These are phyloP conservation scores for Dromius quadrimaculatus DNA, from an alignment of 2,888 invertebrate species.

Conservation along the genomic window DNA sequence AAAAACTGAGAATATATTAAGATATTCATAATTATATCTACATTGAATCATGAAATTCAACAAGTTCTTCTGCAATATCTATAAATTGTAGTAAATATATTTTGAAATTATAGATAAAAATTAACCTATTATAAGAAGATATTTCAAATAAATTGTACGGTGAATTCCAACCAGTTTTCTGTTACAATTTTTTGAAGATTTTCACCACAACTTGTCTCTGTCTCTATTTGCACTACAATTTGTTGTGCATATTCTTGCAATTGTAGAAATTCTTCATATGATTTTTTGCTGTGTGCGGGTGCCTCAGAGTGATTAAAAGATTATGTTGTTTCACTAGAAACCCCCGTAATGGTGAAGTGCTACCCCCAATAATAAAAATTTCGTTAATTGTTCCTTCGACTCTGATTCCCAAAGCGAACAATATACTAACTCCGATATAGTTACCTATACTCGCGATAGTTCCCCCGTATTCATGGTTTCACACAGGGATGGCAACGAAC, in stretches of 20 bases:
- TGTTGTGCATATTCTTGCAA: not conserved
- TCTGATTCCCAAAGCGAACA: slow-evolving; percentile 8
- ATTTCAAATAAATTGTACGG: not conserved
- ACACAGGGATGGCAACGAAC: not conserved
- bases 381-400: slow-evolving; percentile 5
- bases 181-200: no score
- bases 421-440: slow-evolving; percentile 1
- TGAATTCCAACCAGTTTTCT: no score
- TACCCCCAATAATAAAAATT: slow-evolving; percentile 14
- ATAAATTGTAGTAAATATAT: no score
- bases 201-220: no score
- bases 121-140: not conserved
- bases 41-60: no score
- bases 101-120: not conserved
- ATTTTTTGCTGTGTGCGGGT: no score
- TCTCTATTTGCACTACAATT: not conserved
- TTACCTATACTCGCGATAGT: not conserved
- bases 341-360: slow-evolving; percentile 17
- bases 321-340: slow-evolving; percentile 23
- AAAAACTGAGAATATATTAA: no score
- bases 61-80: no score
- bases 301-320: no score
- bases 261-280: no score
- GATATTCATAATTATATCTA: no score
- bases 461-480: not conserved